A percentile compares a stretch with the other conserved stretches of the same genome.
phyloP scores from a whole-genome alignment of 1,140 invertebrate species.

The Papilio aristodemus region DNA sequence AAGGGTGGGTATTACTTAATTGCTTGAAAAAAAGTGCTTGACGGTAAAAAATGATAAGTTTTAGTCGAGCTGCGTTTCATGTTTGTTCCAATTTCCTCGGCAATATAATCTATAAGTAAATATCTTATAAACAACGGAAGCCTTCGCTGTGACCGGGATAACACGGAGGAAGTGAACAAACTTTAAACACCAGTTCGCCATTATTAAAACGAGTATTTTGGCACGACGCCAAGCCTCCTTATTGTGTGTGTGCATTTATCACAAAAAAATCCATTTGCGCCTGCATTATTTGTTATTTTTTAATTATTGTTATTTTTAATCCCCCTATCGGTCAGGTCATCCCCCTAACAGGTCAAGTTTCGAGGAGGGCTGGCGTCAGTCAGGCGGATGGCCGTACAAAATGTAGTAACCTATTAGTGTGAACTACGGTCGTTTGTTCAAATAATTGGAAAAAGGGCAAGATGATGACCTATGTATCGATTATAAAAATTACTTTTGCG shows the following conservation, averaged over 20 bases:
- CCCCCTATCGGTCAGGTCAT: too few species aligned
- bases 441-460: too few species aligned
- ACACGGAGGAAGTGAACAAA: neutral
- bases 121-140: slow-evolving; percentile 4
- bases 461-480: too few species aligned
- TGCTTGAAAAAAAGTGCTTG: too few species aligned
- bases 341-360: too few species aligned
- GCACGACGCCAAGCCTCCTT: neutral
- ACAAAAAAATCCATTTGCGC: neutral
- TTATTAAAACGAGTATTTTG: slow-evolving; percentile 19
- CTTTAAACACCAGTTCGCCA: slow-evolving; percentile 11
- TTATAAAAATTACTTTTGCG: too few species aligned
- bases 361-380: too few species aligned
- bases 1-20: too few species aligned
- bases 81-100: neutral
- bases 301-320: neutral
- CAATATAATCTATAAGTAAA: slow-evolving; percentile 9
- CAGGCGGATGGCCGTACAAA: too few species aligned
- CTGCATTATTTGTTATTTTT: neutral
- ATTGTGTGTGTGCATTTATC: slow-evolving; percentile 1
- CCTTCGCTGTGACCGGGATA: slow-evolving; percentile 9
- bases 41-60: too few species aligned
- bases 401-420: too few species aligned
- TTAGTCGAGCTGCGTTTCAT: neutral
- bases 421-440: too few species aligned